A percentile compares a stretch with the other conserved stretches of the same genome.
Conservation (phyloP, 2,797 vertebrate genomes). For the Pseudochromis fuscus region DNA sequence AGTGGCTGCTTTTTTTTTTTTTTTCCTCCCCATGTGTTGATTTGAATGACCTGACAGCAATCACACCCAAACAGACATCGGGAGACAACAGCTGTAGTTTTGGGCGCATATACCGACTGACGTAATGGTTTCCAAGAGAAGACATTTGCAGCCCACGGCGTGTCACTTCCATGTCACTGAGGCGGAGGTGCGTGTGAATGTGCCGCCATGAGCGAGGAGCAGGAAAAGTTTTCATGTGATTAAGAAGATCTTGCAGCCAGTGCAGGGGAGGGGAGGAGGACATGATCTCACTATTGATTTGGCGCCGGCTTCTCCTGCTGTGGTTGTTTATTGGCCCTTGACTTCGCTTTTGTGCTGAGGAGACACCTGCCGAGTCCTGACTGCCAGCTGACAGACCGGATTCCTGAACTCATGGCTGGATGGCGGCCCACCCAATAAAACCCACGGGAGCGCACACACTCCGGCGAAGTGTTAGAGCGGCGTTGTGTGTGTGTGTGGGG, state of each 20-base stretch:
- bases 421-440: conserved; percentile 64
- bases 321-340: conserved; percentile 77
- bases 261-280: conserved; percentile 32
- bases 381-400: conserved; percentile 75
- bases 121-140: conserved; percentile 45
- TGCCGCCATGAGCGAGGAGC: conserved; percentile 14
- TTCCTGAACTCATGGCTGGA: conserved; percentile 71
- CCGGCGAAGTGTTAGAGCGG: conserved; percentile 52
- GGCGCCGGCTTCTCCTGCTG: conserved; percentile 59
- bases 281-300: conserved; percentile 69
- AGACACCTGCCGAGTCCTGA: conserved; percentile 73
- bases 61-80: conserved; percentile 62
- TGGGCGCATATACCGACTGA: conserved; percentile 49
- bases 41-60: conserved; percentile 81
- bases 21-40: conserved; percentile 66
- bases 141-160: conserved; percentile 69
- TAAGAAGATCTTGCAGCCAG: conserved; percentile 43
- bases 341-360: conserved; percentile 71
- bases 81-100: conserved; percentile 68
- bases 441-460: conserved; percentile 49
- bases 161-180: conserved; percentile 59
- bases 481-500: conserved; percentile 14
- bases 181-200: conserved; percentile 40
- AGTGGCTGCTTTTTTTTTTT: conserved; percentile 21
- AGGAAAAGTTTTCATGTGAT: conserved; percentile 54